Conservation (phyloP, 2,113 vertebrate species). For the Neopipo cinnamomea region DNA sequence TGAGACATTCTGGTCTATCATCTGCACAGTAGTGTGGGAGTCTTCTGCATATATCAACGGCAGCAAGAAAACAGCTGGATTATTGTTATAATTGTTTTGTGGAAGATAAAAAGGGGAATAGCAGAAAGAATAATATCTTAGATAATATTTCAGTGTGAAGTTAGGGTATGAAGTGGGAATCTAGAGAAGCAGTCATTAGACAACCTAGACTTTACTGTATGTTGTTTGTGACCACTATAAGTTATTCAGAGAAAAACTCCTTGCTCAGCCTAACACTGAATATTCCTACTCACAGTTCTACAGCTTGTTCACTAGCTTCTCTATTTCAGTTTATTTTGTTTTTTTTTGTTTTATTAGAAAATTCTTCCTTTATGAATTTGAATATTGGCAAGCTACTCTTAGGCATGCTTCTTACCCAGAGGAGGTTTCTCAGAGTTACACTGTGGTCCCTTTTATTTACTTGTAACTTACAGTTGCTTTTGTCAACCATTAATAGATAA, state of each 20-base stretch:
- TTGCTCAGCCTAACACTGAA: neutral
- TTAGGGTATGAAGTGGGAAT: neutral
- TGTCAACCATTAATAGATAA: neutral
- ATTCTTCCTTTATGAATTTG: neutral
- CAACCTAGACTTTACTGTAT: neutral
- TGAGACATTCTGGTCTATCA: neutral
- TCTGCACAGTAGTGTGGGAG: neutral
- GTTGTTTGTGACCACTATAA: neutral
- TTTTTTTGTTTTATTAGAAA: neutral
- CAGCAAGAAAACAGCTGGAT: neutral
- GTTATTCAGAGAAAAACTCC: neutral
- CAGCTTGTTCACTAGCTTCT: neutral
- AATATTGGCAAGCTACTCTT: neutral
- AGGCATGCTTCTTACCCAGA: neutral
- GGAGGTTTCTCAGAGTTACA: neutral
- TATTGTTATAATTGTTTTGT: neutral
- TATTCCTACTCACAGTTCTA: neutral
- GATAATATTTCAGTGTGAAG: neutral
- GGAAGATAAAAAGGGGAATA: neutral
- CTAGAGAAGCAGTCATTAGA: neutral
- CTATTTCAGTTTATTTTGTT: neutral
- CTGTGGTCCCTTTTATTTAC: neutral
- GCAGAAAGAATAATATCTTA: neutral
- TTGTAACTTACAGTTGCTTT: neutral
- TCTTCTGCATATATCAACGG: neutral